Evolutionary conservation across 2,113 vertebrate species (phyloP).

Genomic region (Alethe diademata): DNA sequence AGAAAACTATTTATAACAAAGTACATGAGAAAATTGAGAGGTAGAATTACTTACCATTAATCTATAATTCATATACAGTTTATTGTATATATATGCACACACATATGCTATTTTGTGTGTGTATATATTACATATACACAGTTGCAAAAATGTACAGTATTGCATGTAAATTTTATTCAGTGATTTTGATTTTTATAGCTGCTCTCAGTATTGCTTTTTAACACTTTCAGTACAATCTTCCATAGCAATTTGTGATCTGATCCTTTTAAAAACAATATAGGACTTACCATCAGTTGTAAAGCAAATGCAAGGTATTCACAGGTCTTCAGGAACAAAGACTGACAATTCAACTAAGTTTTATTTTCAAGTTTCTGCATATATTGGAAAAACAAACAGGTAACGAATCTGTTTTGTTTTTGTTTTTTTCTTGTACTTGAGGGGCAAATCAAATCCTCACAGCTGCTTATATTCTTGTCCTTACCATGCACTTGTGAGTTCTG

Average conservation of each 20-base stretch:
- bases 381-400: not conserved
- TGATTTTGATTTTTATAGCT: slow-evolving; percentile 67
- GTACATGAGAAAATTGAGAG: slow-evolving; percentile 70
- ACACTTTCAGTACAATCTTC: not conserved
- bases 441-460: not conserved
- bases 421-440: not conserved
- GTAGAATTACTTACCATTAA: slow-evolving; percentile 73
- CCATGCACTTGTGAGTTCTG: not conserved
- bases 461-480: not conserved
- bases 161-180: slow-evolving; percentile 54
- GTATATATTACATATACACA: slow-evolving; percentile 59
- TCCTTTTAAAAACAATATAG: not conserved
- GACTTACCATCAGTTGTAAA: not conserved
- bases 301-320: not conserved
- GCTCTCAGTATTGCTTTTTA: slow-evolving; percentile 62
- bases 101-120: slow-evolving; percentile 62
- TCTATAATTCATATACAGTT: slow-evolving; percentile 64
- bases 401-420: not conserved
- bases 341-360: not conserved
- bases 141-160: slow-evolving; percentile 60
- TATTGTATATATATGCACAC: slow-evolving; percentile 65
- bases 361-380: not conserved
- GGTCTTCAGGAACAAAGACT: not conserved
- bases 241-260: not conserved
- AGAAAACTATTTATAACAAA: slow-evolving; percentile 76